Conservation (phyloP, 1,140 invertebrate genomes). For the Calephelis nemesis region DNA sequence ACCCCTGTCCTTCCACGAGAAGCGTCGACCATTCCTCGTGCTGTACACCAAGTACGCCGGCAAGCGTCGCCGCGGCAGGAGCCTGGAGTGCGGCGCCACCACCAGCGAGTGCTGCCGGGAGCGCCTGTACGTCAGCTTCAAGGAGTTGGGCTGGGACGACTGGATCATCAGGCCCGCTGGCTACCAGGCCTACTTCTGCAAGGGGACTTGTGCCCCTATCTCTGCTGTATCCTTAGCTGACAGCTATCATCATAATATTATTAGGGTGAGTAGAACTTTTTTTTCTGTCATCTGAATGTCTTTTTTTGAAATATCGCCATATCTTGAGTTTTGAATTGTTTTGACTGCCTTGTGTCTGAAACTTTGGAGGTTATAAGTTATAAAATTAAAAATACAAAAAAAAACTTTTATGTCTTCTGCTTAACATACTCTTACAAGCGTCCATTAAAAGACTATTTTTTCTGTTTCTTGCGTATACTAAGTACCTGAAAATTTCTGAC, state of each 20-base stretch:
- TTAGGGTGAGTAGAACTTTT: constrained; percentile 80
- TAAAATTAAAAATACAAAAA: no score
- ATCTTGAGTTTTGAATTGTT: constrained; percentile 4
- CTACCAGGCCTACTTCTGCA: constrained; percentile 92
- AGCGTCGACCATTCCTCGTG: constrained; percentile 86
- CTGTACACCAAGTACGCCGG: constrained; percentile 83
- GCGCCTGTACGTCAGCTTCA: constrained; percentile 89
- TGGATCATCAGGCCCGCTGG: constrained; percentile 91
- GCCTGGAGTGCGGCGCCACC: constrained; percentile 84
- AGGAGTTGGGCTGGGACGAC: constrained; percentile 91
- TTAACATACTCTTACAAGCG: no score
- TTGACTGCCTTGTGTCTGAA: background rate
- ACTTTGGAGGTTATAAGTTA: no score
- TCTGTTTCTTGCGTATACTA: no score
- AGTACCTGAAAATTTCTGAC: no score
- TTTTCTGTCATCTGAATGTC: no score
- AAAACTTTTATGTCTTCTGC: no score
- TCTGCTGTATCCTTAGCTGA: constrained; percentile 83
- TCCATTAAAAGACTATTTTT: no score
- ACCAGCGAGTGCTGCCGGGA: constrained; percentile 90
- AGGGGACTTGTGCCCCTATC: constrained; percentile 86
- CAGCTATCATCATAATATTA: constrained; percentile 84
- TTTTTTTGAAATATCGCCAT: no score
- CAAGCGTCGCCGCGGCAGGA: constrained; percentile 82
- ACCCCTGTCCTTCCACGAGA: constrained; percentile 82